These are phyloP conservation scores for Spisula subtruncata DNA, from an alignment of 2,888 invertebrate species.

Conservation along the genomic window DNA sequence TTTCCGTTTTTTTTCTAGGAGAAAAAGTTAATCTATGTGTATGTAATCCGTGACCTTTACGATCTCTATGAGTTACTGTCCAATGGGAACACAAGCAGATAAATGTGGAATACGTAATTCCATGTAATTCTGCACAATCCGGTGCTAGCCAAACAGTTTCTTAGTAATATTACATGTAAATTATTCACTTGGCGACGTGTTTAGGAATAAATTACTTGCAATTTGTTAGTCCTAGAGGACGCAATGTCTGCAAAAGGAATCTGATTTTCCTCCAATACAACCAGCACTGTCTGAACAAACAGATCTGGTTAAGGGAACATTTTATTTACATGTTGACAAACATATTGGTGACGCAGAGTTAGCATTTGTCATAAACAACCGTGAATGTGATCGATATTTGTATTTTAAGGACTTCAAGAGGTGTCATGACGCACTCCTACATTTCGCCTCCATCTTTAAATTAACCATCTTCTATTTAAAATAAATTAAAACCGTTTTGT, in stretches of 20 bases:
- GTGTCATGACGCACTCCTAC: not conserved
- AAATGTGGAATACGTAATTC: constrained; percentile 14
- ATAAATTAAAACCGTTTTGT: not conserved
- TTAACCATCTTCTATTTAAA: not conserved
- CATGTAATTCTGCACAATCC: constrained; percentile 2
- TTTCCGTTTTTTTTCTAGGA: not conserved
- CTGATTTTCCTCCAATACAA: not conserved
- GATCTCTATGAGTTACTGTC: not conserved
- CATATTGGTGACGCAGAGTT: not conserved
- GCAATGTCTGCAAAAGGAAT: not conserved
- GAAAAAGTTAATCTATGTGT: not conserved
- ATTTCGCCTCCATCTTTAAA: not conserved
- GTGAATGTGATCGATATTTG: not conserved
- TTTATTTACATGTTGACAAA: not conserved
- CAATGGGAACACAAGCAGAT: not conserved
- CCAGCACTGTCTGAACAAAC: not conserved
- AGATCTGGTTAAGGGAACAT: not conserved
- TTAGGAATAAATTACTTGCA: constrained; percentile 5
- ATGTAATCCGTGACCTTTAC: not conserved
- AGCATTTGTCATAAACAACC: not conserved
- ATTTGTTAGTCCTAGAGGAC: not conserved
- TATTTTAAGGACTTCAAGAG: not conserved
- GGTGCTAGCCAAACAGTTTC: not conserved
- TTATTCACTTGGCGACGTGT: constrained; percentile 23
- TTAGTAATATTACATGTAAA: not conserved